Evolutionary conservation across 2,888 invertebrate species (phyloP).

Genomic region (Mythimna albipuncta): DNA sequence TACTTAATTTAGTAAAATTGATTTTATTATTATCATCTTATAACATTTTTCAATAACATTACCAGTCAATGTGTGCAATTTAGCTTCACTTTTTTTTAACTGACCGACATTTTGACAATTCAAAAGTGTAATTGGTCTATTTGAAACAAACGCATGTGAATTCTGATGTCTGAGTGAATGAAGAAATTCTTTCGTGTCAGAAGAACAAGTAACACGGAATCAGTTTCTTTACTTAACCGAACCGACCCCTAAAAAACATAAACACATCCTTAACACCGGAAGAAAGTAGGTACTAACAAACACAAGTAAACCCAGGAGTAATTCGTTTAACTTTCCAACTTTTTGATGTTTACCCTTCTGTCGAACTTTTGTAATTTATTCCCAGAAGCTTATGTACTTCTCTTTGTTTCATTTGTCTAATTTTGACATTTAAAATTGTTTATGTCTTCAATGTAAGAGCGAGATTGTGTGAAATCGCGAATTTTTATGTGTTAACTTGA

Average conservation of each 20-base stretch:
- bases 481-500: conserved; percentile 3
- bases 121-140: too few species aligned
- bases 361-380: conserved; percentile 85
- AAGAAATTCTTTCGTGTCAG: background rate
- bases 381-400: conserved; percentile 64
- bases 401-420: conserved; percentile 60
- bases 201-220: background rate
- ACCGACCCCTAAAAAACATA: background rate
- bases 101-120: too few species aligned
- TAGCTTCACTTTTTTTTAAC: too few species aligned
- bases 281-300: conserved; percentile 26
- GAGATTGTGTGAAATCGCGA: conserved; percentile 1
- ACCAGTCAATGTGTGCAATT: too few species aligned
- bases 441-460: conserved; percentile 6
- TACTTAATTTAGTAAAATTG: too few species aligned
- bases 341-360: conserved; percentile 80
- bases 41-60: background rate
- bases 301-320: conserved; percentile 33
- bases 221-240: background rate
- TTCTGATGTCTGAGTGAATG: too few species aligned
- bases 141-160: too few species aligned
- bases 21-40: background rate
- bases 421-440: conserved; percentile 44
- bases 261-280: conserved; percentile 19
- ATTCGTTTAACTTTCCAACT: conserved; percentile 73